Evolutionary conservation across 2,888 invertebrate genomes (phyloP), one percentile per base, ranked within the genome.

Genomic region (Diplazon laetatorius): DNA sequence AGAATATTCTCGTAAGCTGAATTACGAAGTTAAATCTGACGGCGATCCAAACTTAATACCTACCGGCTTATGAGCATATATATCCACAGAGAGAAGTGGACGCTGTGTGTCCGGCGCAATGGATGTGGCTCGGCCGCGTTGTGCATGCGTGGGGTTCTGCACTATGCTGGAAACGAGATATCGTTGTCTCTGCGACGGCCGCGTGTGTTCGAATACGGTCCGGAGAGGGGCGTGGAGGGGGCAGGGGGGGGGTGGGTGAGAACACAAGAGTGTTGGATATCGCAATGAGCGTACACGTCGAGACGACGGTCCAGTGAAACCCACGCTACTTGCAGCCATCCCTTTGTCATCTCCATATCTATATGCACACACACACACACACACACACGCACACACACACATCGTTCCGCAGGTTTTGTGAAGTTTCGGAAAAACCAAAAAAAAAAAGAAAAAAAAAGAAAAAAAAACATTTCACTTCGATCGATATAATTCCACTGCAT

Each of bases 161-260:
- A 60, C 59, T 65, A 63, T 65, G 65, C 59, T 81, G 78, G 85
- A 85, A 87, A 87, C 82, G 82, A 83, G 87, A 87, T 87, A 87
- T 80, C 81, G 83, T 87, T 86, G 85, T 82, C 39, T 42, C 39
- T 76, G 77, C 82, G 69, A 72, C 69, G n/a, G 62, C 62, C 75
- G 66, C 65, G 30, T 66, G 69, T 73, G 37, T 76, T 50, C 69
- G 50, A 9, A 12, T 35, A n/a, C 12, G 44, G n/a, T n/a, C n/a
- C n/a, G n/a, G n/a, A n/a, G n/a, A n/a, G n/a, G n/a, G n/a, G n/a
- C n/a, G n/a, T n/a, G n/a, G n/a, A n/a, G n/a, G n/a, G n/a, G n/a
- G n/a, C n/a, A n/a, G n/a, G n/a, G n/a, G n/a, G 16, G 42, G 9
- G 44, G 37, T 35, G n/a, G 22, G 35, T 9, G 44, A 30, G 25